Percentiles rank a stretch among this genome's conserved stretches.
Evolutionary conservation across 1,140 invertebrate genomes (phyloP).

Genomic region (Muscidifurax raptorellus): DNA sequence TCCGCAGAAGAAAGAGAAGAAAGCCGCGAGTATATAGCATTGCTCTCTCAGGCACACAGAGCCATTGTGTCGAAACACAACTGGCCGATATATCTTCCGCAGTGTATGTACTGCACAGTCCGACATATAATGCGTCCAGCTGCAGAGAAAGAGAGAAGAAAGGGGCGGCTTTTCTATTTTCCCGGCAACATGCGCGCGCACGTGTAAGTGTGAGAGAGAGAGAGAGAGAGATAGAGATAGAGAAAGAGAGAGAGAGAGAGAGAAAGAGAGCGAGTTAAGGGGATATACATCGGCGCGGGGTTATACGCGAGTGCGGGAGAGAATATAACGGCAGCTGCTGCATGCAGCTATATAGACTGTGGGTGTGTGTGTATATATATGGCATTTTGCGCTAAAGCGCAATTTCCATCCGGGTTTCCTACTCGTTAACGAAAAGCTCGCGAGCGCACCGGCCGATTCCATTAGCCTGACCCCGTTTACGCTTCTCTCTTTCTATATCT

Average conservation of each 20-base stretch:
- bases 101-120: background rate
- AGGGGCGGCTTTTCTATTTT: constrained; percentile 49
- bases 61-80: constrained; percentile 14
- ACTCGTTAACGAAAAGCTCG: constrained; percentile 62
- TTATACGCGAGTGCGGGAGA: constrained; percentile 29
- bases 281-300: constrained; percentile 27
- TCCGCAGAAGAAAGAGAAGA: too few species aligned
- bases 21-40: too few species aligned
- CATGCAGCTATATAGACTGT: background rate
- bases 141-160: background rate
- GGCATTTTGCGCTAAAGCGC: constrained; percentile 53
- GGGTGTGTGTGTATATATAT: background rate
- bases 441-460: constrained; percentile 62
- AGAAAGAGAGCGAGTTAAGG: background rate
- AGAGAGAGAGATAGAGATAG: too few species aligned
- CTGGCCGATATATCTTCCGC: background rate
- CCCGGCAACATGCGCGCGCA: constrained; percentile 7
- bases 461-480: constrained; percentile 61
- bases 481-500: constrained; percentile 28
- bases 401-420: constrained; percentile 62
- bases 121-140: background rate
- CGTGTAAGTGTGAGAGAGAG: too few species aligned
- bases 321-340: constrained; percentile 37
- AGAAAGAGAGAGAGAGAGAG: too few species aligned
- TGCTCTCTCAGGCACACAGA: too few species aligned